Base-by-base conservation (phyloP, 2,888 invertebrate species). In the Glyphotaelius pellucidus region DNA sequence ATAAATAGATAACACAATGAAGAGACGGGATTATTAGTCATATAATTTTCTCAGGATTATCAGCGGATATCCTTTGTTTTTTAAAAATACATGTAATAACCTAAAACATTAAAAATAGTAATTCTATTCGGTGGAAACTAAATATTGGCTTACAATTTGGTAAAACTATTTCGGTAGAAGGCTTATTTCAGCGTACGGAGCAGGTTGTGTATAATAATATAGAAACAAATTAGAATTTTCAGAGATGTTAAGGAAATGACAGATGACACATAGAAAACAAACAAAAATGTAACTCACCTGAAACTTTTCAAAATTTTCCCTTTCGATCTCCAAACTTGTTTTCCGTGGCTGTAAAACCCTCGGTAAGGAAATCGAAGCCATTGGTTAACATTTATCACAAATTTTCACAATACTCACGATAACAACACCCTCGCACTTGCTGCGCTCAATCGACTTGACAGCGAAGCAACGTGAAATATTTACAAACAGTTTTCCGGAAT, bases 281-380 rank as follows among this genome's bases (percentile, higher is more conserved):
- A 47, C 42, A 86, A 86, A 86, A 86, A 89, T 89, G 31, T 83
- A 80, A 94, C 95, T 94, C 95, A 98, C 98, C 97, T 98, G 98
- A 94, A 97, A 97, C 95, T 98, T 98, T 95, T 98, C 98, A 95
- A 98, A 98, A 94, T 97, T 97, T 95, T 98, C 98, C 91, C 98
- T 96, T 95, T 98, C 98, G 94, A 97, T 96, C 95, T 98, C 98
- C 94, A 98, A 95, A 94, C 97, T 98, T 93, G 97, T 97, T 95
- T 97, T 98, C 95, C 97, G 97, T 94, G 97, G 97, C 94, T 98
- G 97, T 93, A 97, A 95, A 93, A 97, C 97, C 94, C 97, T 96
- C 80, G 97, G 97, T 94, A 97, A 95, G 85, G 97, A 97, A 94
- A 97, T 95, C 94, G 97, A 97, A 95, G 97, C 97, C 98, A 98